phyloP scores from a whole-genome alignment of 2,797 vertebrate species.

The Acrossocheilus fasciatus region DNA sequence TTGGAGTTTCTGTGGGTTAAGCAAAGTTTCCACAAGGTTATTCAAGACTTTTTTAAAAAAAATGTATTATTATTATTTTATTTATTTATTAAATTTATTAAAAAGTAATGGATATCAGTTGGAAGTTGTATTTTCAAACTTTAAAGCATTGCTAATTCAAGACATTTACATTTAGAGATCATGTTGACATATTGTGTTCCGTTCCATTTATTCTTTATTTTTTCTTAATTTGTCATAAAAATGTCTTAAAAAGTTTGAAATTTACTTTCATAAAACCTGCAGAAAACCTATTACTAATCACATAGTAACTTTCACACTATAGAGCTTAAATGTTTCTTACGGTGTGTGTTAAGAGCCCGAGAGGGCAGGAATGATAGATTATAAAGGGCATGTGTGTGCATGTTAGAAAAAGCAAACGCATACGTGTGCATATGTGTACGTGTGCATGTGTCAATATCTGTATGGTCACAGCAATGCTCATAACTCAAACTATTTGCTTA shows the following conservation, averaged over 20 bases:
- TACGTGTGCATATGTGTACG: neutral
- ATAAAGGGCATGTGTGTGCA: constrained; percentile 10
- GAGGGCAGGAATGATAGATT: neutral
- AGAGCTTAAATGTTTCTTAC: neutral
- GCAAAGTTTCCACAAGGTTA: neutral
- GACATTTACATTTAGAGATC: neutral
- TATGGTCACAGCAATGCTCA: neutral
- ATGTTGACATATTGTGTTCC: neutral
- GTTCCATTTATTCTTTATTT: neutral
- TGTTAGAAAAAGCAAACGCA: neutral
- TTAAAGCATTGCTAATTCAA: neutral
- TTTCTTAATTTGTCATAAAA: neutral
- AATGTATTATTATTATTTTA: no score
- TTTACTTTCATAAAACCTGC: neutral
- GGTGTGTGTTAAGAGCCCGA: neutral
- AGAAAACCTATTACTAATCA: neutral
- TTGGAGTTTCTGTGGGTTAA: neutral
- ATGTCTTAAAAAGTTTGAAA: neutral
- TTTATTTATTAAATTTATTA: neutral
- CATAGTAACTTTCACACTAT: neutral
- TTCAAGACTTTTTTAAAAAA: neutral
- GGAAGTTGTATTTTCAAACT: neutral
- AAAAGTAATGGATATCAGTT: neutral
- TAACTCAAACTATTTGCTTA: neutral
- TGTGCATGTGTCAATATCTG: neutral